A percentile compares a stretch with the other conserved stretches of the same genome.
Evolutionary conservation across 2,888 invertebrate genomes (phyloP).

Genomic region (Chrysolina oricalcia): DNA sequence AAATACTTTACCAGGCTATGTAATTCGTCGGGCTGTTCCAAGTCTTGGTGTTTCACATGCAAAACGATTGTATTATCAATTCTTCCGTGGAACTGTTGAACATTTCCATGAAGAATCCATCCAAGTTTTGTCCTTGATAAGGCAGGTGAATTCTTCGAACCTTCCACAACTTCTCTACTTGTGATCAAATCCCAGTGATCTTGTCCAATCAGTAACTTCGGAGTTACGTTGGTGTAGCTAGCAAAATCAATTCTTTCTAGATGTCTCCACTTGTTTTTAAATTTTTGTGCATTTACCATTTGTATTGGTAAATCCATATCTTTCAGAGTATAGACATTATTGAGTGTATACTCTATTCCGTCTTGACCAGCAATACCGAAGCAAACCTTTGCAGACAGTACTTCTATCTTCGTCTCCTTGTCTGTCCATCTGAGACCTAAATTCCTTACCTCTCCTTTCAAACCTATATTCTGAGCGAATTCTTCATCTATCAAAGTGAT

Average conservation of each 20-base stretch:
- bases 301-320: neutral
- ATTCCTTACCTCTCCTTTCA: neutral
- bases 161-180: neutral
- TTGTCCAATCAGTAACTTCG: neutral
- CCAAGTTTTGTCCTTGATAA: constrained; percentile 7
- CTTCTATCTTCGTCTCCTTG: neutral
- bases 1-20: constrained; percentile 2
- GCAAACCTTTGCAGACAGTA: neutral
- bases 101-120: constrained; percentile 5
- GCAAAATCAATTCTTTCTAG: neutral
- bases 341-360: neutral
- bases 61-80: neutral
- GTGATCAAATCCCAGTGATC: neutral
- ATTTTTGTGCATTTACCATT: neutral
- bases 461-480: neutral
- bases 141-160: neutral
- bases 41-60: neutral
- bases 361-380: neutral
- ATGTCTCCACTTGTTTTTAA: neutral
- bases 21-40: neutral
- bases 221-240: neutral
- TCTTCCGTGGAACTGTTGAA: neutral
- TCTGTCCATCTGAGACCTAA: neutral
- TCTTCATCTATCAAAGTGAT: constrained; percentile 1
- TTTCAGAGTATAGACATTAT: neutral